Conservation (phyloP, 2,797 vertebrate species). For the Lacerta bilineata region DNA sequence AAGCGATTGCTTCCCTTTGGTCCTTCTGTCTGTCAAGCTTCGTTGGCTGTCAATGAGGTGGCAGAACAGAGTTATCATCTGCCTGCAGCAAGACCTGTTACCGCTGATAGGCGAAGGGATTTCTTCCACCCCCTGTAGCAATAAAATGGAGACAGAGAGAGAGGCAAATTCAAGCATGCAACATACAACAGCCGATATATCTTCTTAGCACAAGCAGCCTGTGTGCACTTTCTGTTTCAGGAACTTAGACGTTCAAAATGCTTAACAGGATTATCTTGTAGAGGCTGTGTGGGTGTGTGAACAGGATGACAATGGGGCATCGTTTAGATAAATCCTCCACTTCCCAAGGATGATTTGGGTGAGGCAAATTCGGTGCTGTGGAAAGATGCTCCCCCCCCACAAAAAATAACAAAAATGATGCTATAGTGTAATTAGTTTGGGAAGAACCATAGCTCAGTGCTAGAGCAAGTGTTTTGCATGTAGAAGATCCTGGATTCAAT, state of each 20-base stretch:
- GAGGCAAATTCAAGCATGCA: constrained; percentile 63
- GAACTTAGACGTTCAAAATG: constrained; percentile 10
- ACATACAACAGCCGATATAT: constrained; percentile 32
- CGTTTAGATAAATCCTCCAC: no score
- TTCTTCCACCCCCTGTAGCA: constrained; percentile 49
- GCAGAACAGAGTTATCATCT: constrained; percentile 75
- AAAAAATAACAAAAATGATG: no score
- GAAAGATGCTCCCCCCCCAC: no score
- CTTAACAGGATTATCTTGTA: constrained; percentile 1
- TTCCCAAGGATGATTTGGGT: no score
- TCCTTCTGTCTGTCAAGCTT: constrained; percentile 68
- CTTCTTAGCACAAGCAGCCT: constrained; percentile 3
- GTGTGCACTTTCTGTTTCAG: constrained; percentile 6
- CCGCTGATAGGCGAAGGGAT: constrained; percentile 70
- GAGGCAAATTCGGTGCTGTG: no score
- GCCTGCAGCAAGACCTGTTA: constrained; percentile 73
- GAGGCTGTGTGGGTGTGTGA: no score
- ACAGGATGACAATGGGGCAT: no score
- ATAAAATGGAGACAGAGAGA: constrained; percentile 40
- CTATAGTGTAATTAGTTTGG: no score
- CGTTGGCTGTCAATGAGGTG: constrained; percentile 63
- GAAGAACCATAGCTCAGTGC: no score
- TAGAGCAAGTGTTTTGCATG: no score
- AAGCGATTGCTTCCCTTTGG: constrained; percentile 53
- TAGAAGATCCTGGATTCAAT: no score